Evolutionary conservation across 1,140 invertebrate genomes (phyloP), one percentile per base, ranked within the genome.

Genomic region (Ditylenchus dipsaci): DNA sequence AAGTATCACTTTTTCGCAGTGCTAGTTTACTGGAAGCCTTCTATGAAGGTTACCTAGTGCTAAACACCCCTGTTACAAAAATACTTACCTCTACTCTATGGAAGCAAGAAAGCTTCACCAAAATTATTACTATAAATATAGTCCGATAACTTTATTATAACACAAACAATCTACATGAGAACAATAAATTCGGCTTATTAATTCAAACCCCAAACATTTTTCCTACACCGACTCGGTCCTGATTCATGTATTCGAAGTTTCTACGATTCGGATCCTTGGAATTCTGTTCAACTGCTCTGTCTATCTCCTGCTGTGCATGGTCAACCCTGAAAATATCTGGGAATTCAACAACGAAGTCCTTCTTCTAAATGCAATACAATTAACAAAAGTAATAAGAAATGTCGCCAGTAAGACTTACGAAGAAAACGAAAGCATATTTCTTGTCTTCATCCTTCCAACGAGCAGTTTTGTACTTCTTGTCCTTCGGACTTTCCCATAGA

Each of bases 401-500:
- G n/a, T 53, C n/a, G 15, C 3, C 49, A 53, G 23, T 15, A 47
- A 29, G 74, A 74, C 56, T 68, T 21, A 67, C 72, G 64, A 82
- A 74, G 63, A 76, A 82, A 1, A 82, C 81, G 45, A 68, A 77
- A 23, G 80, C 80, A 47, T 71, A 67, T 66, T 82, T 82, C 61
- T 77, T 77, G 56, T 82, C 81, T 11, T 81, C 79, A 11, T 82
- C 80, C 47, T 83, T 82, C 79, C 81, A 82, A 33, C 80, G 57
- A 11, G 80, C 80, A 56, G 62, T 71, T 27, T 75, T 65, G 43
- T 79, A 70, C 29, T 62, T 45, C 26, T 65, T 23, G 62, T 81
- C 79, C 11, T 49, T 17, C 11, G 71, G 72, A 19, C 69, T 23
- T 38, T 74, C 67, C 63, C 68, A 81, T 38, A 29, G 68, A 61